Percentiles rank a stretch among this genome's conserved stretches.
These are phyloP conservation scores for Xerus inauris DNA, from an alignment of 2,113 vertebrate genomes.

Conservation along the genomic window DNA sequence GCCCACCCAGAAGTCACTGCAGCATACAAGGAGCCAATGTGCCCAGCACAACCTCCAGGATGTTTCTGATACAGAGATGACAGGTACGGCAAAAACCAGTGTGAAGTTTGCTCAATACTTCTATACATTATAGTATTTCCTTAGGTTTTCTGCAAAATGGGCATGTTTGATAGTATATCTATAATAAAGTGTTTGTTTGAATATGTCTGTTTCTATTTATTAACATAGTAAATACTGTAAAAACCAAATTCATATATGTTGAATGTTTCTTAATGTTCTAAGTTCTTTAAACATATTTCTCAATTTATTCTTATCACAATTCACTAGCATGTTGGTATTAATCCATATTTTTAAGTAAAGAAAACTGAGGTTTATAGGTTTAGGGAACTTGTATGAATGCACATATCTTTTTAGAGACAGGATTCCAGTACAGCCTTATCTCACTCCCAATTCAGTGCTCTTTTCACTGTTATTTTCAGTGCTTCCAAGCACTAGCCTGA, in stretches of 20 bases:
- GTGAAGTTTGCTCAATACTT: neutral
- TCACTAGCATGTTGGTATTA: neutral
- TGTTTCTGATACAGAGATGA: neutral
- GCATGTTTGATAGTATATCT: neutral
- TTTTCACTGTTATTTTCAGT: neutral
- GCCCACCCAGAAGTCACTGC: fast-evolving
- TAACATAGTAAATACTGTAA: neutral
- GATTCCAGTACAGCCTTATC: neutral
- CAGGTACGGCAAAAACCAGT: no score
- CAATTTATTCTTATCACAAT: neutral
- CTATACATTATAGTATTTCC: neutral
- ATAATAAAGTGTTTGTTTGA: neutral
- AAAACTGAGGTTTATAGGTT: neutral
- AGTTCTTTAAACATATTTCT: neutral
- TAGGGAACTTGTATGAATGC: neutral
- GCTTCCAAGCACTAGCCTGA: neutral
- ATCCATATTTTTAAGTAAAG: neutral
- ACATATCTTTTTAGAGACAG: neutral
- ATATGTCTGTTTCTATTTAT: neutral
- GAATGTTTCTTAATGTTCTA: neutral
- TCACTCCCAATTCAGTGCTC: neutral
- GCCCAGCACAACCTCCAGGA: neutral
- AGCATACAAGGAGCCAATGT: fast-evolving
- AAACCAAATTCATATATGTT: neutral
- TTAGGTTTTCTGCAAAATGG: neutral